Conservation (phyloP, 2,113 vertebrate species). For the Poeciliopsis retropinna region DNA sequence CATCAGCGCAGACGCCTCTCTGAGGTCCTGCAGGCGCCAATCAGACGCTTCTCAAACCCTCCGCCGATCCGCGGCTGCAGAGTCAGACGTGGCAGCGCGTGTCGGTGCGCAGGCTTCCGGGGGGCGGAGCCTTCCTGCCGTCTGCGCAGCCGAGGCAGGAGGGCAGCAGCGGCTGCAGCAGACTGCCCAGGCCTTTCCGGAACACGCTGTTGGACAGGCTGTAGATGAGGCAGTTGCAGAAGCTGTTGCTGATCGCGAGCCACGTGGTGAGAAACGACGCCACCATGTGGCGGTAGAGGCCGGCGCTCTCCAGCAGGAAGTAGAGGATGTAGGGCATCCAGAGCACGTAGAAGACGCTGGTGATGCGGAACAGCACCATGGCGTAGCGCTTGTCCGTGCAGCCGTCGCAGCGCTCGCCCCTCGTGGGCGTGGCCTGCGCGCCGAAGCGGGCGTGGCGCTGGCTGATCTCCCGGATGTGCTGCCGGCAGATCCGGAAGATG, state of each 20-base stretch:
- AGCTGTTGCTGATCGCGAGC: constrained; percentile 95
- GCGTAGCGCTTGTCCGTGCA: constrained; percentile 90
- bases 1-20: constrained; percentile 12
- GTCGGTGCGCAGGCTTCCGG: constrained; percentile 72
- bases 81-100: constrained; percentile 79
- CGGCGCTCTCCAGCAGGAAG: constrained; percentile 90
- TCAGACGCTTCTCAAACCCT: constrained; percentile 5
- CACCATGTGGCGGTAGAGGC: constrained; percentile 81
- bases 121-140: constrained; percentile 79
- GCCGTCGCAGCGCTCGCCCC: constrained; percentile 77
- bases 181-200: constrained; percentile 87
- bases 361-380: constrained; percentile 92
- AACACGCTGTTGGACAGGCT: constrained; percentile 95
- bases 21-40: neutral
- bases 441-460: constrained; percentile 88
- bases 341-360: constrained; percentile 92
- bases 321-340: constrained; percentile 95
- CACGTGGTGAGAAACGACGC: constrained; percentile 92
- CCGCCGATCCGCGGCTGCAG: neutral
- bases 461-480: constrained; percentile 92
- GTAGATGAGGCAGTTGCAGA: constrained; percentile 96
- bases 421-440: constrained; percentile 69
- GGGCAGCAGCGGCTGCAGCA: constrained; percentile 77
- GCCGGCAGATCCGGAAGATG: constrained; percentile 93
- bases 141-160: constrained; percentile 81